phyloP scores from a whole-genome alignment of 2,797 vertebrate genomes.

The Carapus acus region DNA sequence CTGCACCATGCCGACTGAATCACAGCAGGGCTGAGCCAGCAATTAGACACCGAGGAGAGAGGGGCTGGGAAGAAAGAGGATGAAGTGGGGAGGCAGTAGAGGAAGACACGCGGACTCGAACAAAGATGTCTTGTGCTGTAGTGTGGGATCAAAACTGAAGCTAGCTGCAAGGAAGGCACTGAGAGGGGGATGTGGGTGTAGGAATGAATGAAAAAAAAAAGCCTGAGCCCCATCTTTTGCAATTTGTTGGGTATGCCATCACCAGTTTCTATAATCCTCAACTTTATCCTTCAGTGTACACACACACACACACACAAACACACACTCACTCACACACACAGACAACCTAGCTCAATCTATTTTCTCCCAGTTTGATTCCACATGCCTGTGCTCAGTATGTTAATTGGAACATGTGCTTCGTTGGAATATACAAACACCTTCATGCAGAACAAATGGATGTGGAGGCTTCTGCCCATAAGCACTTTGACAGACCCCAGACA shows the following conservation, averaged over 20 bases:
- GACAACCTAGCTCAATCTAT: conserved; percentile 14
- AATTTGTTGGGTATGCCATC: conserved; percentile 58
- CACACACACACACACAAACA: neutral
- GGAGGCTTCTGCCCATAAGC: conserved; percentile 13
- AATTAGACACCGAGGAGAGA: conserved; percentile 62
- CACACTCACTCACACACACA: conserved; percentile 30
- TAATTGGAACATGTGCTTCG: conserved; percentile 19
- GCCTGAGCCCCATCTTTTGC: conserved; percentile 52
- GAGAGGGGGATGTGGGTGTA: conserved; percentile 39
- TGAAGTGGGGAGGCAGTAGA: conserved; percentile 23
- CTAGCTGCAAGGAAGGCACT: conserved; percentile 46
- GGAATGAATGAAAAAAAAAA: conserved; percentile 46
- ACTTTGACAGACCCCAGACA: conserved; percentile 4
- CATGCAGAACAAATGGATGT: conserved; percentile 7
- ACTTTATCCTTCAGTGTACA: conserved; percentile 40
- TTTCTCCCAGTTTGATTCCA: conserved; percentile 17
- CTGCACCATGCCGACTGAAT: conserved; percentile 63
- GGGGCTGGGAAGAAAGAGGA: conserved; percentile 27
- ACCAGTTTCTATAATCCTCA: conserved; percentile 57
- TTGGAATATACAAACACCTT: conserved; percentile 11
- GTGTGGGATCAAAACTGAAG: conserved; percentile 56
- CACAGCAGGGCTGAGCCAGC: conserved; percentile 64
- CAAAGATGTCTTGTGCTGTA: conserved; percentile 53
- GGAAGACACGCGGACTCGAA: conserved; percentile 32
- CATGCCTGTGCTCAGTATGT: conserved; percentile 11